Evolutionary conservation across 35 echinoderm and acorn worm species (phyloP).

Genomic region (Diadema setosum): DNA sequence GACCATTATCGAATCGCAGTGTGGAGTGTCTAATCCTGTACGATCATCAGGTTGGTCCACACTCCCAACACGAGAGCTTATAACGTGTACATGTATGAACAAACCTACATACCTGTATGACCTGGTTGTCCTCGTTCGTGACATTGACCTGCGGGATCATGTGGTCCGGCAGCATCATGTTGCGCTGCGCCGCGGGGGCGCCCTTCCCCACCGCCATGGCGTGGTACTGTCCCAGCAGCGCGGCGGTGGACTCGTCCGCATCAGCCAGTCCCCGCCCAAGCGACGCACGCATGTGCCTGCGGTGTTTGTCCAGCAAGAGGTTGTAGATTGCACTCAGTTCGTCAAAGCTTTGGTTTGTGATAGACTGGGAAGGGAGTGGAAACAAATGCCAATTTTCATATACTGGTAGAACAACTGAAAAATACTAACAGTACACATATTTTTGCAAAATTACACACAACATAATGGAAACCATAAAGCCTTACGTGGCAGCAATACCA

Average conservation of each 20-base stretch:
- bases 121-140: constrained; percentile 52
- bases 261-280: not conserved
- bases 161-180: constrained; percentile 17
- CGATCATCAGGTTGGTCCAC: no score
- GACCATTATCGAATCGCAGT: not conserved
- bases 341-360: constrained; percentile 82
- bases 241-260: not conserved
- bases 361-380: constrained; percentile 59
- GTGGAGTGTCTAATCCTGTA: not conserved
- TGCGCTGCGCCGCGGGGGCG: not conserved
- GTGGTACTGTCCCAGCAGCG: not conserved
- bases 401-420: no score
- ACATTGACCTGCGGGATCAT: constrained; percentile 81
- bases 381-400: not conserved
- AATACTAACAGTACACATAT: no score
- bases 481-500: no score
- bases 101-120: constrained; percentile 55
- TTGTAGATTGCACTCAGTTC: constrained; percentile 97
- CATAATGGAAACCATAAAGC: no score
- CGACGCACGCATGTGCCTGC: constrained; percentile 30
- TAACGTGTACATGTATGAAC: no score
- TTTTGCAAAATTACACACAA: no score
- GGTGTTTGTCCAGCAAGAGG: constrained; percentile 82
- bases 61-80: no score
- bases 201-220: constrained; percentile 32